Percentiles rank a stretch among this genome's conserved stretches.
Evolutionary conservation across 2,797 vertebrate species (phyloP).

Genomic region (Alexandromys oeconomus): DNA sequence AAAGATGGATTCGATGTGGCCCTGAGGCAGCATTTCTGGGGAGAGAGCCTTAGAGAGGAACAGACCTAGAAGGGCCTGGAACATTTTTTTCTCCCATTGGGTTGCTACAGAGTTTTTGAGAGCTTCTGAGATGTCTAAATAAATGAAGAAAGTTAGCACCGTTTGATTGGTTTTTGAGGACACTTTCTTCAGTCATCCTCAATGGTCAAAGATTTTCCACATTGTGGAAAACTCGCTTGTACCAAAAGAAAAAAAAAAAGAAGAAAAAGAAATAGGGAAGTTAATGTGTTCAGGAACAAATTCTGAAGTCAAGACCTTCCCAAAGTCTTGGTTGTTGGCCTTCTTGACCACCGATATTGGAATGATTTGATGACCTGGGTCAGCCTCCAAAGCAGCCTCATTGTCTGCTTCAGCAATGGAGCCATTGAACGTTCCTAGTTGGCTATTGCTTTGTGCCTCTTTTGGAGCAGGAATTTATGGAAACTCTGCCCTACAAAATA

Average conservation of each 20-base stretch:
- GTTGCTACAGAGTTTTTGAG: conserved; percentile 48
- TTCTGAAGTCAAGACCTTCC: conserved; percentile 39
- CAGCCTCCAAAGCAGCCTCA: background rate
- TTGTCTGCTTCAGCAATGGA: background rate
- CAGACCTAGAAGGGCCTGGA: background rate
- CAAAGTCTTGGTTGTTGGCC: background rate
- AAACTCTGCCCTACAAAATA: background rate
- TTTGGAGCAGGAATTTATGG: background rate
- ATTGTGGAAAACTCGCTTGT: background rate
- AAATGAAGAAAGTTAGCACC: conserved; percentile 52
- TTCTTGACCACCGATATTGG: background rate
- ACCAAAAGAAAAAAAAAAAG: background rate
- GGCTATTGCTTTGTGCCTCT: conserved; percentile 35
- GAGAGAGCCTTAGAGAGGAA: conserved; percentile 24
- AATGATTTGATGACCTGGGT: conserved; percentile 50
- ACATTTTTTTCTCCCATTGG: background rate
- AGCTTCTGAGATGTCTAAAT: conserved; percentile 59
- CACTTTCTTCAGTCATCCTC: background rate
- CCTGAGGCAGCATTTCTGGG: background rate
- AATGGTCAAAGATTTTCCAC: conserved; percentile 15
- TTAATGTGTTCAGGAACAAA: background rate
- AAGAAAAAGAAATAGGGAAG: background rate
- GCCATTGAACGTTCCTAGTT: conserved; percentile 56
- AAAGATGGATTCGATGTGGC: background rate
- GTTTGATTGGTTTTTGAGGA: conserved; percentile 45